Percentiles rank a stretch among this genome's conserved stretches.
phyloP scores from a whole-genome alignment of 2,113 vertebrate genomes.

The Psittacula cyanocephala region DNA sequence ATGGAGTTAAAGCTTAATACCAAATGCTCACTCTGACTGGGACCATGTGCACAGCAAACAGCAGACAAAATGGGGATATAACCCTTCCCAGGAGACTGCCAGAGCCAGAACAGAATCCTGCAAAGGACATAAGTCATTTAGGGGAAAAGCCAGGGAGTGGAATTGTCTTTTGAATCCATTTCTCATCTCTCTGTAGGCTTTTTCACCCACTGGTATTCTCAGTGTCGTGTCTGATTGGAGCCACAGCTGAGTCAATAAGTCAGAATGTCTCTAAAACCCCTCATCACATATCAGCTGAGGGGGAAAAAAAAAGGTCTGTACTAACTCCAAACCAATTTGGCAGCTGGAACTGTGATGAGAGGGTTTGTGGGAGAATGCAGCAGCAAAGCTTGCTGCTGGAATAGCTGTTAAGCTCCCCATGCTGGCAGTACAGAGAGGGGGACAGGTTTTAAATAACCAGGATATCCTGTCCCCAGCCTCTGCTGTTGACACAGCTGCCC shows the following conservation, averaged over 20 bases:
- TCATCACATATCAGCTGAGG: neutral
- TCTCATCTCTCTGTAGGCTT: neutral
- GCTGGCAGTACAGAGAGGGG: constrained; percentile 19
- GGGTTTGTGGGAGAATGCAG: neutral
- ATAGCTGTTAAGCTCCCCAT: constrained; percentile 4
- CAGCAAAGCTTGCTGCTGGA: neutral
- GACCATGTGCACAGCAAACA: neutral
- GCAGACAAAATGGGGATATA: neutral
- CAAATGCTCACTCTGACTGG: neutral
- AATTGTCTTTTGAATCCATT: neutral
- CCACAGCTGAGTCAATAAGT: constrained; percentile 29
- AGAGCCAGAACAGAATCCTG: neutral
- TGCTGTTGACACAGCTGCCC: constrained; percentile 64
- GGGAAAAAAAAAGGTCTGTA: neutral
- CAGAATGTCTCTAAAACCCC: neutral
- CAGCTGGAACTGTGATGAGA: constrained; percentile 10
- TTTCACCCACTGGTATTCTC: neutral
- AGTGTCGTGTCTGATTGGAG: neutral
- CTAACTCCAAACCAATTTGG: constrained; percentile 4
- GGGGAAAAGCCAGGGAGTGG: neutral
- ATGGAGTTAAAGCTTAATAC: neutral
- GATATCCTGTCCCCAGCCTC: neutral
- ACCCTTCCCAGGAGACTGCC: neutral
- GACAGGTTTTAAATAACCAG: constrained; percentile 31
- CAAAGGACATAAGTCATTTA: neutral